phyloP scores from a whole-genome alignment of 2,797 vertebrate genomes.

The Chromis chromis region DNA sequence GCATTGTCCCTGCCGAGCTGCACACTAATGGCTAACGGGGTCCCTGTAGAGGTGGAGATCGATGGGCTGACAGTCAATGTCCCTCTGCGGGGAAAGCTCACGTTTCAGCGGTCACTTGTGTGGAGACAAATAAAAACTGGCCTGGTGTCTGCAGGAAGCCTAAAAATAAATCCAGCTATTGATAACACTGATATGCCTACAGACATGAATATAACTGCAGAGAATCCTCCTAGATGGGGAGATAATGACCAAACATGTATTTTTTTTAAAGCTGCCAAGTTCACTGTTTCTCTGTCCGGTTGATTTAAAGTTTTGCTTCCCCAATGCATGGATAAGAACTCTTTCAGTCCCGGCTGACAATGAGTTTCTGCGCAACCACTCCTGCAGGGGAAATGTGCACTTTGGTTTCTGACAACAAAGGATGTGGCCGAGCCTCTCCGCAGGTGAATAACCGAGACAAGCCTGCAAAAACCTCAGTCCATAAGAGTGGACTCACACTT shows the following conservation, averaged over 20 bases:
- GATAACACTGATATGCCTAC: conserved; percentile 21
- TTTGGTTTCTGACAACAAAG: conserved; percentile 52
- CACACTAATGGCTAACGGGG: conserved; percentile 53
- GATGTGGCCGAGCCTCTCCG: conserved; percentile 44
- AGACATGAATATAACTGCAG: not conserved
- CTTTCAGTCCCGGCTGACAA: not conserved
- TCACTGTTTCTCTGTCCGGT: not conserved
- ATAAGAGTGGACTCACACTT: not conserved
- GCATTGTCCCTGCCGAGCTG: conserved; percentile 13
- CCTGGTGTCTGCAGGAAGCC: conserved; percentile 40
- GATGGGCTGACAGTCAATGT: conserved; percentile 45
- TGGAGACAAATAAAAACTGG: conserved; percentile 35
- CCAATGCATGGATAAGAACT: no score
- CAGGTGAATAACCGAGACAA: conserved; percentile 6
- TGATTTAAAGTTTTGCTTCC: not conserved
- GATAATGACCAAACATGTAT: not conserved
- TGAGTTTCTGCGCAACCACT: conserved; percentile 23
- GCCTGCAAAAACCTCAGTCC: conserved; percentile 7
- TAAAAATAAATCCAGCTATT: conserved; percentile 42
- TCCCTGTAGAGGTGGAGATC: conserved; percentile 57
- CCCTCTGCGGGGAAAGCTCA: conserved; percentile 38
- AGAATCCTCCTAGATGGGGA: not conserved
- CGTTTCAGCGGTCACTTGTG: conserved; percentile 35
- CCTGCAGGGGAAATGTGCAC: conserved; percentile 35
- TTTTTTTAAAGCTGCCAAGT: not conserved